A percentile compares a stretch with the other conserved stretches of the same genome.
Evolutionary conservation across 2,888 invertebrate genomes (phyloP).

Genomic region (Heliconius ismenius): DNA sequence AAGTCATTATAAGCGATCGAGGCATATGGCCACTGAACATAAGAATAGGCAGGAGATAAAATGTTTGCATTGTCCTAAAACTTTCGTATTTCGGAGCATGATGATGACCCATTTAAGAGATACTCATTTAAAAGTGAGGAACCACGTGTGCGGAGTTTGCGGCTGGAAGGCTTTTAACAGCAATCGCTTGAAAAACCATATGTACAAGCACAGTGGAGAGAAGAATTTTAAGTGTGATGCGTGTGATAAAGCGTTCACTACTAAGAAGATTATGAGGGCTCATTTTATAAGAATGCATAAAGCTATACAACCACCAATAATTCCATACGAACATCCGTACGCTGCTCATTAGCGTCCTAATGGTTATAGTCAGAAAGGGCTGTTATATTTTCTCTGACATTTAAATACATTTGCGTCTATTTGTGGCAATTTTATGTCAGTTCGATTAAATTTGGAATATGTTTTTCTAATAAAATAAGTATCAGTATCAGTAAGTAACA

Average conservation of each 20-base stretch:
- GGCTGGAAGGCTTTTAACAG: slow-evolving; percentile 74
- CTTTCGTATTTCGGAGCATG: slow-evolving; percentile 73
- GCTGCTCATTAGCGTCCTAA: slow-evolving; percentile 47
- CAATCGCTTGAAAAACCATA: slow-evolving; percentile 77
- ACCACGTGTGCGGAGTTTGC: slow-evolving; percentile 69
- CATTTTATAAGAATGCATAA: slow-evolving; percentile 73
- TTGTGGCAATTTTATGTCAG: background rate
- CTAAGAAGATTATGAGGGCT: slow-evolving; percentile 73
- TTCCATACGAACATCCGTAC: slow-evolving; percentile 59
- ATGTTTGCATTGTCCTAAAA: slow-evolving; percentile 73
- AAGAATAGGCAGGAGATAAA: slow-evolving; percentile 69
- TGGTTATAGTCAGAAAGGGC: background rate
- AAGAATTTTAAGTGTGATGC: slow-evolving; percentile 74
- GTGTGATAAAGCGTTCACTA: slow-evolving; percentile 73
- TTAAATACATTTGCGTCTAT: background rate
- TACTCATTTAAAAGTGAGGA: slow-evolving; percentile 69
- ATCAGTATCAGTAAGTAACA: no score
- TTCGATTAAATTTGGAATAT: background rate
- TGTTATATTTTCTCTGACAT: background rate
- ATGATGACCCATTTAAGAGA: slow-evolving; percentile 75
- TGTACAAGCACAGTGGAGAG: slow-evolving; percentile 76
- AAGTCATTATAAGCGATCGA: slow-evolving; percentile 69
- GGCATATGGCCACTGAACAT: slow-evolving; percentile 72
- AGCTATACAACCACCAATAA: slow-evolving; percentile 48
- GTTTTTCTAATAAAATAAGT: no score